Conservation (phyloP, 2,113 vertebrate species). For the Suncus etruscus region DNA sequence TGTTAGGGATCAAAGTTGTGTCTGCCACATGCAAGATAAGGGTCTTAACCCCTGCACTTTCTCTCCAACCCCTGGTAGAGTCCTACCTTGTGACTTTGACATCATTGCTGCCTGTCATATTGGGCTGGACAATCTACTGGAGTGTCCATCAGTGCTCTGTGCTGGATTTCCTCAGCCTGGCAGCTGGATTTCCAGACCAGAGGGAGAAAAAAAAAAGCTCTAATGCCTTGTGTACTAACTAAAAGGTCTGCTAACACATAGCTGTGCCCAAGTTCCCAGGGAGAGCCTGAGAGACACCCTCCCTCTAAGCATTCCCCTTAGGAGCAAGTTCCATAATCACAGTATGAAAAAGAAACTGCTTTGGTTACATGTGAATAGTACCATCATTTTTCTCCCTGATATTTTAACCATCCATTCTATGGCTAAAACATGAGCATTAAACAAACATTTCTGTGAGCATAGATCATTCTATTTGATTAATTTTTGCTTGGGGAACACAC, state of each 20-base stretch:
- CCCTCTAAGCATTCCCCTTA: too few relatives aligned
- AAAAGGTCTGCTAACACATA: neutral
- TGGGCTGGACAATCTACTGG: neutral
- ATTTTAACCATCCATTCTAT: neutral
- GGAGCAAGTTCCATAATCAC: neutral
- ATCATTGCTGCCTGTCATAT: neutral
- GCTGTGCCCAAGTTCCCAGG: neutral
- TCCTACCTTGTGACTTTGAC: neutral
- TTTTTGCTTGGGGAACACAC: too few relatives aligned
- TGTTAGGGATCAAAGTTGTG: neutral
- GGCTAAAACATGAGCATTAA: neutral
- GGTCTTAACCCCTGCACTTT: too few relatives aligned
- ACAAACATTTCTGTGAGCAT: neutral
- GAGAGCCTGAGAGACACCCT: neutral
- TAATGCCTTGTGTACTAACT: neutral
- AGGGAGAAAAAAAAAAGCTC: neutral
- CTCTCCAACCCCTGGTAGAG: neutral
- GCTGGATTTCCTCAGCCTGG: neutral
- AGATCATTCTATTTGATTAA: neutral
- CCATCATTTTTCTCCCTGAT: neutral
- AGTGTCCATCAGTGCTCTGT: neutral
- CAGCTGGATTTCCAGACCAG: conserved; percentile 2
- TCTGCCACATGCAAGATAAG: too few relatives aligned
- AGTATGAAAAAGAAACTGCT: neutral
- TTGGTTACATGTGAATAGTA: neutral